A percentile compares a stretch with the other conserved stretches of the same genome.
These are phyloP conservation scores for Molossus alvarezi DNA, from an alignment of 2,797 vertebrate genomes.

Conservation along the genomic window DNA sequence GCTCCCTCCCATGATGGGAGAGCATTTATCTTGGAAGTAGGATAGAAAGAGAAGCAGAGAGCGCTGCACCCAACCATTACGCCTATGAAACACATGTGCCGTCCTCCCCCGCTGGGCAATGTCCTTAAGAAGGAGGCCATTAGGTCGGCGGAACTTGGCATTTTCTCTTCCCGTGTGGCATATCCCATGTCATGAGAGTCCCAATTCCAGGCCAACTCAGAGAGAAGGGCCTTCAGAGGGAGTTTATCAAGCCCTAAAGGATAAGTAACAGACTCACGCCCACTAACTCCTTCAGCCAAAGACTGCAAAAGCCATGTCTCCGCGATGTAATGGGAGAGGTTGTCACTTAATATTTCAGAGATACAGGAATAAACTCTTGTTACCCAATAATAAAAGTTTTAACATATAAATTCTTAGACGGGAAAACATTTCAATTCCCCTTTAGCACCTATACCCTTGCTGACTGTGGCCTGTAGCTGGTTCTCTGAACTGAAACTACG, in stretches of 20 bases:
- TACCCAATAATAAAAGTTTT: background rate
- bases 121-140: background rate
- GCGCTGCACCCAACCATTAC: background rate
- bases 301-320: background rate
- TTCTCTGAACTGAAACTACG: background rate
- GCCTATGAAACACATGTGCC: no score
- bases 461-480: background rate
- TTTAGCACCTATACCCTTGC: background rate
- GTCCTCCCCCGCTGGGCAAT: background rate
- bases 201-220: background rate
- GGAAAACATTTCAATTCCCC: background rate
- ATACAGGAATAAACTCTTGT: constrained; percentile 1
- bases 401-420: background rate
- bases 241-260: background rate
- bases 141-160: background rate
- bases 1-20: no score
- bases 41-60: background rate
- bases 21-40: background rate
- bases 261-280: background rate
- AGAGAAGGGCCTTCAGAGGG: background rate
- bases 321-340: background rate
- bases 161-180: background rate
- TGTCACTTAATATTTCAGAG: background rate
- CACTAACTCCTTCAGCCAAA: constrained; percentile 18
- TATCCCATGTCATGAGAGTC: background rate